Evolutionary conservation across 2,797 vertebrate genomes (phyloP), one percentile per base, ranked within the genome.

Genomic region (Aphelocoma californica): DNA sequence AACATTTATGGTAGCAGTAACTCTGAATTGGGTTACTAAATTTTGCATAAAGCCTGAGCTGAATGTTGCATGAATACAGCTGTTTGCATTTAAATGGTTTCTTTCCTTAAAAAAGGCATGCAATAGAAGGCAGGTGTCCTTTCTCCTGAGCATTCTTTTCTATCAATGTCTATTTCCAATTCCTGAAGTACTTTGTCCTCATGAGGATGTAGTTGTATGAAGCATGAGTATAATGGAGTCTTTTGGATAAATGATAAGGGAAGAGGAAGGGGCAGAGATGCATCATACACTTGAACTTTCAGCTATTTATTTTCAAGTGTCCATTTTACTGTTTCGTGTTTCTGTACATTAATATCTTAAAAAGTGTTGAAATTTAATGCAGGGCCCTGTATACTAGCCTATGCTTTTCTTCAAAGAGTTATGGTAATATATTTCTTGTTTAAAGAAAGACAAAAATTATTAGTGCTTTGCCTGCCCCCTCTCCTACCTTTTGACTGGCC

Each of bases 71-170:
- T 80, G 81, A 67, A 31, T 81, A 14, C 18, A 74, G 34, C 18
- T 79, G 21, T 69, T 79, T 75, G 34, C 64, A 74, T 96, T 91
- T 69, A 88, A 94, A 75, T 73, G 7, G 17, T 75, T 87, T 79
- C 5, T 92, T 83, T 75, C 17, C n/a, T 56, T 31, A 12, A 36
- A 57, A 72, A 45, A 44, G 3, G 2, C 3, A 12, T 53, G 19
- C 40, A 60, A 2, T 32, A 57, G 45, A 67, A 51, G 44, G 31
- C 45, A 53, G 40, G 26, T 29, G 10, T 51, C 6, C 36, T 77
- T 89, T 90, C 29, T 95, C 10, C 23, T 71, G 28, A 60, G 14
- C 21, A 48, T 86, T 70, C 25, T 90, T 77, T 86, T 48, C 51
- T 51, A 4, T 70, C 36, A 65, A 0, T 54, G 57, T 70, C 32